These are phyloP conservation scores for Alloplasta piceator DNA, from an alignment of 2,888 invertebrate genomes.

Conservation along the genomic window DNA sequence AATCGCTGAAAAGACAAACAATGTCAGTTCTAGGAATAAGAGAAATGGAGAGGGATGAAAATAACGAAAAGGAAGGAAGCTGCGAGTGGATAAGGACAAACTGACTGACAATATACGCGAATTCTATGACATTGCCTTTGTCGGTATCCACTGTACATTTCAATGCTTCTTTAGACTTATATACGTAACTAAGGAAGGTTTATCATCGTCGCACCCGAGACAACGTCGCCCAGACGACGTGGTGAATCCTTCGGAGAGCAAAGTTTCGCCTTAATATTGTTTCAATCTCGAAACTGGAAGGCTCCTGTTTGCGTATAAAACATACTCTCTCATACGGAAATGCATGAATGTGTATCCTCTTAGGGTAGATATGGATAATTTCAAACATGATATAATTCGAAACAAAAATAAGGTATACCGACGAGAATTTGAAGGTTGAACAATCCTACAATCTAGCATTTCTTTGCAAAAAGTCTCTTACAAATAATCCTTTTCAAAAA, in stretches of 20 bases:
- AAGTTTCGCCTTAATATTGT: neutral
- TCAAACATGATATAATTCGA: too few relatives aligned
- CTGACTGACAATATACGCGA: constrained; percentile 39
- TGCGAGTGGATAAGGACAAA: constrained; percentile 10
- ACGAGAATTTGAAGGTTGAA: too few relatives aligned
- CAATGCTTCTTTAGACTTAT: constrained; percentile 69
- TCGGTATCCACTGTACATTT: constrained; percentile 69
- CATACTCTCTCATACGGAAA: neutral
- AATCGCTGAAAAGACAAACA: constrained; percentile 24
- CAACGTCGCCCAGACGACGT: constrained; percentile 27
- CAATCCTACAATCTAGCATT: too few relatives aligned
- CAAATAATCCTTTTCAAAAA: too few relatives aligned
- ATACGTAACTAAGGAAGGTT: constrained; percentile 50
- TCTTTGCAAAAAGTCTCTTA: too few relatives aligned
- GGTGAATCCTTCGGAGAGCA: neutral
- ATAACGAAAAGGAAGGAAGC: constrained; percentile 3
- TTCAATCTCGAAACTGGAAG: too few relatives aligned
- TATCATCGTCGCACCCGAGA: constrained; percentile 61
- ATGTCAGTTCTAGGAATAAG: constrained; percentile 32
- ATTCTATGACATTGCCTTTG: constrained; percentile 52
- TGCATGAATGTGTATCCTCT: neutral
- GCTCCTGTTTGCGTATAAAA: too few relatives aligned
- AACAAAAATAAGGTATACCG: too few relatives aligned
- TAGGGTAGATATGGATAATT: too few relatives aligned
- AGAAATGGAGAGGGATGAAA: constrained; percentile 23